A percentile compares a stretch with the other conserved stretches of the same genome.
These are phyloP conservation scores for Orthonychiurus folsomi DNA, from an alignment of 2,888 invertebrate genomes.

Conservation along the genomic window DNA sequence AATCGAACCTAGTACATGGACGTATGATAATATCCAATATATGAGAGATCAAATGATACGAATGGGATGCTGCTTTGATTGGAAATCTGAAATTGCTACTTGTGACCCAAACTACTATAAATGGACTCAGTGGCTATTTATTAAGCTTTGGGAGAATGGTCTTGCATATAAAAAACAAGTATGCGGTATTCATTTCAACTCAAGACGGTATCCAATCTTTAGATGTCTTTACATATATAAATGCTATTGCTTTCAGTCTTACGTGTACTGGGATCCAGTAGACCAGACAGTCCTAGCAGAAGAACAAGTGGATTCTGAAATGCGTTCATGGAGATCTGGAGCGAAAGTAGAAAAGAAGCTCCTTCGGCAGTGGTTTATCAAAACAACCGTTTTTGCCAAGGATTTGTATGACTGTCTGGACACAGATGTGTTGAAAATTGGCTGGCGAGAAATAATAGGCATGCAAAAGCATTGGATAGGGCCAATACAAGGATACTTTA, in stretches of 20 bases:
- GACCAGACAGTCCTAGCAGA: conserved; percentile 95
- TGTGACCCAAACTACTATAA: conserved; percentile 79
- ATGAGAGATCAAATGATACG: conserved; percentile 71
- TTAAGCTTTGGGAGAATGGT: conserved; percentile 73
- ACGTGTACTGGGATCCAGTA: conserved; percentile 97
- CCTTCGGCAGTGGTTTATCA: conserved; percentile 90
- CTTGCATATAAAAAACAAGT: conserved; percentile 79
- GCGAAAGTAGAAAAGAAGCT: conserved; percentile 81
- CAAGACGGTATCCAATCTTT: neutral
- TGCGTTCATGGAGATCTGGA: conserved; percentile 92
- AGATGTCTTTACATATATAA: neutral
- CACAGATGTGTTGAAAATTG: conserved; percentile 48
- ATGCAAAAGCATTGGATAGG: conserved; percentile 87
- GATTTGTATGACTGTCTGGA: conserved; percentile 44
- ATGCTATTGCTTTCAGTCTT: conserved; percentile 51
- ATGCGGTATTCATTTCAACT: conserved; percentile 29
- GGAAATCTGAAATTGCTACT: conserved; percentile 81
- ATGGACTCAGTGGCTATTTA: conserved; percentile 94
- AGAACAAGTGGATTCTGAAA: conserved; percentile 89
- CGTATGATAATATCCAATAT: conserved; percentile 65
- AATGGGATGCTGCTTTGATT: conserved; percentile 82
- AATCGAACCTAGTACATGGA: conserved; percentile 78
- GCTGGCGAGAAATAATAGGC: conserved; percentile 77
- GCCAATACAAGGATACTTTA: conserved; percentile 65
- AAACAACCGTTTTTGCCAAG: conserved; percentile 74